Evolutionary conservation across 2,888 invertebrate genomes (phyloP).

Genomic region (Drosophila austrosaltans): DNA sequence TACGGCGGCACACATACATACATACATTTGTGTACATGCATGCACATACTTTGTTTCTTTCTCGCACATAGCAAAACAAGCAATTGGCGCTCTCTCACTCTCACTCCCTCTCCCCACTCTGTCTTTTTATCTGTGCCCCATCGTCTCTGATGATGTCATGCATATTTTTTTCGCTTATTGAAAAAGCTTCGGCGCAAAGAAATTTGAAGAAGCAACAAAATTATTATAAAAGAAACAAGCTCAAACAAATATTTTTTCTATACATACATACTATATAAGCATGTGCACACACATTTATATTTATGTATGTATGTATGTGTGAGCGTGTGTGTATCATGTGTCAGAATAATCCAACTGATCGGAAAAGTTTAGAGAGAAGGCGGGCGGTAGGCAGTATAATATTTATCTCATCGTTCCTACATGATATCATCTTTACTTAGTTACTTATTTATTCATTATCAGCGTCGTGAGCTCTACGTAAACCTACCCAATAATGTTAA

Average conservation of each 20-base stretch:
- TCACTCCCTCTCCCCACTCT: background rate
- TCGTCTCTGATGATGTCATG: slow-evolving; percentile 66
- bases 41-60: background rate
- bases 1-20: background rate
- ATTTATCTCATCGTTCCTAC: slow-evolving; percentile 37
- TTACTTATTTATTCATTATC: slow-evolving; percentile 12
- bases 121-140: slow-evolving; percentile 29
- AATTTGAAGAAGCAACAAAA: slow-evolving; percentile 51
- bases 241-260: slow-evolving; percentile 35
- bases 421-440: slow-evolving; percentile 67
- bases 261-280: background rate
- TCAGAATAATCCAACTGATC: slow-evolving; percentile 5
- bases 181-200: slow-evolving; percentile 52
- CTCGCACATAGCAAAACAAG: slow-evolving; percentile 1
- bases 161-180: slow-evolving; percentile 74
- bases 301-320: background rate
- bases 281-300: background rate
- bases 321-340: slow-evolving; percentile 7
- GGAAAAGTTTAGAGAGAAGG: background rate
- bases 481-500: background rate
- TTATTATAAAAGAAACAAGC: slow-evolving; percentile 30
- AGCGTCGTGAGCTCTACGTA: background rate
- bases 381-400: background rate
- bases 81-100: slow-evolving; percentile 10
- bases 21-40: too few species aligned